Evolutionary conservation across 2,113 vertebrate species (phyloP), one percentile per base, ranked within the genome.

Genomic region (Phalacrocorax aristotelis): DNA sequence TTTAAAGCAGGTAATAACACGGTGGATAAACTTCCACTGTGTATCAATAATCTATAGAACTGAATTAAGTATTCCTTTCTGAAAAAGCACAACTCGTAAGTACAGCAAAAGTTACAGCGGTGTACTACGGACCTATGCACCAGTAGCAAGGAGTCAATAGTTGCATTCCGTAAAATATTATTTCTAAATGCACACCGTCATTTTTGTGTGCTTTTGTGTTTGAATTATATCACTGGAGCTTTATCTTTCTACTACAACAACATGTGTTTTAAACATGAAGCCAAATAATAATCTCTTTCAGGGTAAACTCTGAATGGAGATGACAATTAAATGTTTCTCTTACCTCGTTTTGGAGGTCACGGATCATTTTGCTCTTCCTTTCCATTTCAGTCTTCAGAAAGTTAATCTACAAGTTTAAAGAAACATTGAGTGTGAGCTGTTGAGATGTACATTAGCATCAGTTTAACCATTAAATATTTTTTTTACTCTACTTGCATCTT

Each of bases 311-410:
- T 48, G 49, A 72, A 19, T 6, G 32, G 23, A 62, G 34, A 36
- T 32, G 36, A 46, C 32, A 75, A 81, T 34, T 32, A 80, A 91
- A 75, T 26, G 13, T 29, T 64, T 16, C 16, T 79, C 97, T 97
- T 98, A 99, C 99, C 99, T 99, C 99, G 20, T 99, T 99, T 92
- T 99, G 99, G 54, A 99, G 98, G 96, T 99, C 99, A 95, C 99
- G 99, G 91, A 99, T 99, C 97, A 99, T 99, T 98, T 99, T 99
- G 95, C 96, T 99, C 95, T 99, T 99, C 96, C 99, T 99, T 97
- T 99, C 99, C 99, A 99, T 98, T 98, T 99, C 99, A 88, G 99
- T 99, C 98, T 99, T 99, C 66, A 99, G 97, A 96, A 99, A 99
- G 95, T 99, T 99, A 90, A 99, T 99, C 99, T 99, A 88, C 38